A percentile compares a stretch with the other conserved stretches of the same genome.
phyloP scores from a whole-genome alignment of 2,113 vertebrate species.

The Globicephala melas region DNA sequence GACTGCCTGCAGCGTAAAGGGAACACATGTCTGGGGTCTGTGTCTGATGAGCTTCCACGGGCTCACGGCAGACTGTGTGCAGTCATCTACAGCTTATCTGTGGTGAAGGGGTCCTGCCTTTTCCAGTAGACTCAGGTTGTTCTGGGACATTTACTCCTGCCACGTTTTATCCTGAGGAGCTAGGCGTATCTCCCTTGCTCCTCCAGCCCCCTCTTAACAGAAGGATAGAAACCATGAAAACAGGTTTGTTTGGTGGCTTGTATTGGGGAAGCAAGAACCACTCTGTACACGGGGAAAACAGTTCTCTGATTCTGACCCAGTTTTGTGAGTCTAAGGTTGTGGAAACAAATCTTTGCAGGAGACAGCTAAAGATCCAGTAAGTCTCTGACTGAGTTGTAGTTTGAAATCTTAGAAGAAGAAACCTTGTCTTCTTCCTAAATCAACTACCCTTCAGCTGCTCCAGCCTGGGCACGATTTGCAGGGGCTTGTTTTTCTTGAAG shows the following conservation, averaged over 20 bases:
- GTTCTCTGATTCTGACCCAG: neutral
- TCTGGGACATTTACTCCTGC: neutral
- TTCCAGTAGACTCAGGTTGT: neutral
- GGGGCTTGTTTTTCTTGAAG: neutral
- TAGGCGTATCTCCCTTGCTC: neutral
- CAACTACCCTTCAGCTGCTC: neutral
- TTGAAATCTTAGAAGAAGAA: slow-evolving; percentile 30
- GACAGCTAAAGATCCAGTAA: neutral
- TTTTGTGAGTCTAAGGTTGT: neutral
- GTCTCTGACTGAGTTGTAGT: neutral
- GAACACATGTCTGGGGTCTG: neutral
- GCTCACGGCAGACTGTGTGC: neutral
- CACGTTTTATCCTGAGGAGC: neutral
- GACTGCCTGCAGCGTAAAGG: neutral
- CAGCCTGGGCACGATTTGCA: neutral
- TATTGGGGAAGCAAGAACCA: neutral
- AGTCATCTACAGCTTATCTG: neutral
- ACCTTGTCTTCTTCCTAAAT: neutral
- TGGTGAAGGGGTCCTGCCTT: neutral
- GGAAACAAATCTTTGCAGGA: neutral
- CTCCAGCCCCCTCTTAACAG: neutral
- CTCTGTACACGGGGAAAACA: neutral
- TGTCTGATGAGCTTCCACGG: neutral
- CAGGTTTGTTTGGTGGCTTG: neutral
- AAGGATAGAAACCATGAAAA: neutral